These are phyloP conservation scores for Polypedilum pembai DNA, from an alignment of 1,140 invertebrate genomes.

Conservation along the genomic window DNA sequence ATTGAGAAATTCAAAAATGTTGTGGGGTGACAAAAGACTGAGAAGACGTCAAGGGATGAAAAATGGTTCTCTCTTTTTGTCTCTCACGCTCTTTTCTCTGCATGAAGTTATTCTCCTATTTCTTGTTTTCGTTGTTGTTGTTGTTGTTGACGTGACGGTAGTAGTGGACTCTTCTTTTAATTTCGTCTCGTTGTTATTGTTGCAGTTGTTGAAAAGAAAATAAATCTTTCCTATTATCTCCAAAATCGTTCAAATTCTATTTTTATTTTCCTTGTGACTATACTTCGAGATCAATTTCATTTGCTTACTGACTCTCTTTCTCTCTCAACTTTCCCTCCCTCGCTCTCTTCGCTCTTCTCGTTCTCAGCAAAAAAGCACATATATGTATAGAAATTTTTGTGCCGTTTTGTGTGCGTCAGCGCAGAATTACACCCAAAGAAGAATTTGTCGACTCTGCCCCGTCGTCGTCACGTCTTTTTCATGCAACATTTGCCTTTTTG, in stretches of 20 bases:
- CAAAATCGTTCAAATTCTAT: background rate
- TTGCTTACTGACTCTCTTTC: background rate
- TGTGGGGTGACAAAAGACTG: background rate
- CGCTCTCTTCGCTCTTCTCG: background rate
- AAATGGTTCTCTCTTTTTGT: background rate
- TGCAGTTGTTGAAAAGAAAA: background rate
- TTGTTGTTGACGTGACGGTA: too few relatives aligned
- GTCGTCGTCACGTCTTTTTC: background rate
- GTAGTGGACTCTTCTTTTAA: background rate
- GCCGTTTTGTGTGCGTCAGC: background rate
- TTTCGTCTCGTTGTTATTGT: background rate
- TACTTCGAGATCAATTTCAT: conserved; percentile 17
- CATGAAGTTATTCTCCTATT: too few relatives aligned
- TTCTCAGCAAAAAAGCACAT: conserved; percentile 11
- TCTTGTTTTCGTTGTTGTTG: background rate
- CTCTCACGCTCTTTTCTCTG: background rate
- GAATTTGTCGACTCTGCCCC: conserved; percentile 12
- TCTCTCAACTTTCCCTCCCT: background rate
- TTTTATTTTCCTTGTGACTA: background rate
- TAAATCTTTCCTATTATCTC: background rate
- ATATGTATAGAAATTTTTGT: conserved; percentile 16
- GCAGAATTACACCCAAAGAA: conserved; percentile 25
- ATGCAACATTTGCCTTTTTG: background rate
- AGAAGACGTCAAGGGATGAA: conserved; percentile 5
- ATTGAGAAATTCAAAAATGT: background rate